Conservation (phyloP, 2,888 invertebrate genomes). For the Leucoma salicis region DNA sequence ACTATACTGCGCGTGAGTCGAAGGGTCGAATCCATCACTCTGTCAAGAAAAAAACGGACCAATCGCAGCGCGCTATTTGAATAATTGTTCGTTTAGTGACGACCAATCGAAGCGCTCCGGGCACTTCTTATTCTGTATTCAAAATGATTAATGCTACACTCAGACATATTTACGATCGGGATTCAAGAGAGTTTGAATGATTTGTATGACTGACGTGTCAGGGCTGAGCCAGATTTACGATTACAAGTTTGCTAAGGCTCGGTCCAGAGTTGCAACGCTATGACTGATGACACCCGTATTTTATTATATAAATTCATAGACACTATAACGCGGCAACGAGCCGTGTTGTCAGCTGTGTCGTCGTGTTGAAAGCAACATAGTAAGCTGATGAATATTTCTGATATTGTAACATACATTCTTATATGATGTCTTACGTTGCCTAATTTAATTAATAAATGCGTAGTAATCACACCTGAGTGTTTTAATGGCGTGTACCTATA, state of each 20-base stretch:
- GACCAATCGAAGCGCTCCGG: conserved; percentile 70
- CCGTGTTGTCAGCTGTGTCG: conserved; percentile 37
- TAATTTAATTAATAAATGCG: no score
- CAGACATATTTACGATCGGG: conserved; percentile 68
- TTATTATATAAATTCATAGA: conserved; percentile 55
- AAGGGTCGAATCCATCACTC: conserved; percentile 78
- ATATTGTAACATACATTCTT: conserved; percentile 14
- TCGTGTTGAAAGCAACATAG: conserved; percentile 25
- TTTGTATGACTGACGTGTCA: conserved; percentile 69
- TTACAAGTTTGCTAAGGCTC: conserved; percentile 58
- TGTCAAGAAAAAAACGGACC: conserved; percentile 73
- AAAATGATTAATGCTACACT: conserved; percentile 71
- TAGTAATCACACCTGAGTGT: no score
- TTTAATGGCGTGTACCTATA: no score
- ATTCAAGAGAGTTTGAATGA: conserved; percentile 71
- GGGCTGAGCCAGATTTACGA: conserved; percentile 65
- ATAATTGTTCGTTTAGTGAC: conserved; percentile 75
- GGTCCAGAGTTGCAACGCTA: conserved; percentile 43
- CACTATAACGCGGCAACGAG: conserved; percentile 15
- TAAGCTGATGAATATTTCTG: conserved; percentile 25
- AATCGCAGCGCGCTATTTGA: conserved; percentile 70
- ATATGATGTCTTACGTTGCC: conserved; percentile 11
- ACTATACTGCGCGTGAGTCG: conserved; percentile 69
- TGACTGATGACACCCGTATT: conserved; percentile 58
- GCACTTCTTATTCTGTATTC: conserved; percentile 65